A percentile compares a stretch with the other conserved stretches of the same genome.
phyloP scores from a whole-genome alignment of 2,797 vertebrate genomes.

The Molossus molossus region DNA sequence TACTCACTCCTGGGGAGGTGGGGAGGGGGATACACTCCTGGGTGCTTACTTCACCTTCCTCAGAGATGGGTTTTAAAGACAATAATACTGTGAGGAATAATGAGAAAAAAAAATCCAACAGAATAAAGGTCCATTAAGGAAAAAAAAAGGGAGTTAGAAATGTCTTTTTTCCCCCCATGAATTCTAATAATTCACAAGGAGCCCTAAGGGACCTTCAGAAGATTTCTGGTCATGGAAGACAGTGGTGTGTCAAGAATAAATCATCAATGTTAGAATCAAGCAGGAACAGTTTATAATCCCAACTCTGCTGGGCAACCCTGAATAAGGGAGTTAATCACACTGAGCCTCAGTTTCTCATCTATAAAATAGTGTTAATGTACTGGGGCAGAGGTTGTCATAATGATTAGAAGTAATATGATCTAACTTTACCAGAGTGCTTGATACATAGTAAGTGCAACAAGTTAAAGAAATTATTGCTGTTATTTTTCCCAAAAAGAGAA shows the following conservation, averaged over 20 bases:
- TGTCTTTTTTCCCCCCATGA: not conserved
- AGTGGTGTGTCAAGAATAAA: not conserved
- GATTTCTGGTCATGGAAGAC: not conserved
- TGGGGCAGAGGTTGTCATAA: not conserved
- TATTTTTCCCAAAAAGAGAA: not conserved
- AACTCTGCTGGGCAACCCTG: not conserved
- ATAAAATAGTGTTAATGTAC: not conserved
- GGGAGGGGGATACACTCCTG: accelerated
- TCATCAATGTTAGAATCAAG: not conserved
- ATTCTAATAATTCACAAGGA: not conserved
- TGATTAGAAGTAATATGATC: not conserved
- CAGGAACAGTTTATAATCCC: not conserved
- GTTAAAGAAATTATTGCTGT: not conserved
- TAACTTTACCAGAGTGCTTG: not conserved
- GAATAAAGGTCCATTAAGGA: not conserved
- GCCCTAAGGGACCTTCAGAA: not conserved
- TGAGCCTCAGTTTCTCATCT: constrained; percentile 24
- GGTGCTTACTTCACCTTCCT: not conserved
- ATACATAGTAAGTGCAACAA: not conserved
- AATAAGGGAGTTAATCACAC: not conserved
- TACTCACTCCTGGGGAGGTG: not conserved
- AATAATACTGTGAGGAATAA: not conserved
- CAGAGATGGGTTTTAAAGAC: constrained; percentile 9
- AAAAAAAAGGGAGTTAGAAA: not conserved
- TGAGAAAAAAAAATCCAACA: not conserved